These are phyloP conservation scores for Pantherophis alleghaniensis DNA, from an alignment of 2,797 vertebrate genomes.

Conservation along the genomic window DNA sequence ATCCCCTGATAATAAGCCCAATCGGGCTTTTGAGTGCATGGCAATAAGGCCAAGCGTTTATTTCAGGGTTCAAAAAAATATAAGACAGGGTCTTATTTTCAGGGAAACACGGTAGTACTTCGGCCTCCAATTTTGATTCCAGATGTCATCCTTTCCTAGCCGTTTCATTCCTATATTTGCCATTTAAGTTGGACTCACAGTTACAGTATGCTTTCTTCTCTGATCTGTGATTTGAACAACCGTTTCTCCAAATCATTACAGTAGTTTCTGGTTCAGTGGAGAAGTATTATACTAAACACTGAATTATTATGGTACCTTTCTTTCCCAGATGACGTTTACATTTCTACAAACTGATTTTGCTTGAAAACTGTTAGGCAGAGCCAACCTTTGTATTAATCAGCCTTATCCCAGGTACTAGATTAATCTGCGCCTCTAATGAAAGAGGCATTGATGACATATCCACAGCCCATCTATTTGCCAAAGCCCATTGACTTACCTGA, in stretches of 20 bases:
- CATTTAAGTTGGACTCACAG: not conserved
- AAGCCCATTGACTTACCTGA: slow-evolving; percentile 12
- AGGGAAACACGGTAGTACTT: not conserved
- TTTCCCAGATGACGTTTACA: not conserved
- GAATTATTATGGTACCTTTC: not conserved
- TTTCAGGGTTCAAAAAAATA: too few relatives aligned
- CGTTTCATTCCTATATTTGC: not conserved
- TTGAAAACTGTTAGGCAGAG: not conserved
- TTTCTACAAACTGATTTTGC: not conserved
- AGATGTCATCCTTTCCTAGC: not conserved
- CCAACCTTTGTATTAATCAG: not conserved
- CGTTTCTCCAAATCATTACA: not conserved
- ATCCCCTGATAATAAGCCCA: too few relatives aligned
- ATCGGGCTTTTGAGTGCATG: too few relatives aligned
- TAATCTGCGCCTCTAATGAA: not conserved
- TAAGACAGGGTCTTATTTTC: too few relatives aligned
- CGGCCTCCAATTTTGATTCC: not conserved
- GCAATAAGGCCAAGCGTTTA: too few relatives aligned
- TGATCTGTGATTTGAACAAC: not conserved
- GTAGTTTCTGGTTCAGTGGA: not conserved
- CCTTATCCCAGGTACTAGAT: not conserved
- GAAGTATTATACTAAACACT: not conserved
- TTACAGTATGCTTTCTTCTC: not conserved
- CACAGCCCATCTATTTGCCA: not conserved
- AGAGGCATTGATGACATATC: not conserved